Percentiles rank a stretch among this genome's conserved stretches.
Evolutionary conservation across 2,888 invertebrate species (phyloP).

Genomic region (Macropis europaea): DNA sequence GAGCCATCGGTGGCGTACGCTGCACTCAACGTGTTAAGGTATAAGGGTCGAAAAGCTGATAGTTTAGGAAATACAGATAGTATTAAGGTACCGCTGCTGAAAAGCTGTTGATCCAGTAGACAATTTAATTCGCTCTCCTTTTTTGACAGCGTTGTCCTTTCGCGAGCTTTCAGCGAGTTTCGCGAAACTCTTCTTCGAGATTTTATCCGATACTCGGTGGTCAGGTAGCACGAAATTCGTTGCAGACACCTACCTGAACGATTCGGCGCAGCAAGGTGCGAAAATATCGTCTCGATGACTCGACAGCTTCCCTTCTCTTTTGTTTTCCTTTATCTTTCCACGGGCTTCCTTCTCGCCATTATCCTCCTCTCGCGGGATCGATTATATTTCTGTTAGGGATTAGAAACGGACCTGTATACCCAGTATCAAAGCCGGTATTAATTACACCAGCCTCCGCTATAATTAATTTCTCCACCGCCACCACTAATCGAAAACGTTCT

Average conservation of each 20-base stretch:
- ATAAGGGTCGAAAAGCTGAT: too few species aligned
- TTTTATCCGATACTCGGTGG: neutral
- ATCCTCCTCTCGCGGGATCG: constrained; percentile 38
- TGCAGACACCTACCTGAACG: constrained; percentile 43
- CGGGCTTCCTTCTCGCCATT: constrained; percentile 26
- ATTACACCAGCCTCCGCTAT: constrained; percentile 16
- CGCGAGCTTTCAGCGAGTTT: neutral
- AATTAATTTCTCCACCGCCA: constrained; percentile 18
- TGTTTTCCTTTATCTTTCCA: constrained; percentile 18
- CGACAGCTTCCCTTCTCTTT: constrained; percentile 63
- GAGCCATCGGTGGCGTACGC: too few species aligned
- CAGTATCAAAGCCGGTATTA: constrained; percentile 25
- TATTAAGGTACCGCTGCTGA: too few species aligned
- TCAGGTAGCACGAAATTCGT: constrained; percentile 63
- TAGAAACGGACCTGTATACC: constrained; percentile 28
- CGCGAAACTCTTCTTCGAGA: neutral
- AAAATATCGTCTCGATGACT: constrained; percentile 75
- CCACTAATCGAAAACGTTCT: neutral
- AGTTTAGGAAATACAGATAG: too few species aligned
- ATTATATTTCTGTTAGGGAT: constrained; percentile 47
- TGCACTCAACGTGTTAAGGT: too few species aligned
- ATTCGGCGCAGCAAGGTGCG: constrained; percentile 66
- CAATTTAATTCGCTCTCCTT: too few species aligned
- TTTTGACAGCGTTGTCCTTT: neutral
- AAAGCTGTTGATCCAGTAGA: too few species aligned